A percentile compares a stretch with the other conserved stretches of the same genome.
Conservation (phyloP, 2,797 vertebrate genomes). For the Typhlichthys eigenmanni region DNA sequence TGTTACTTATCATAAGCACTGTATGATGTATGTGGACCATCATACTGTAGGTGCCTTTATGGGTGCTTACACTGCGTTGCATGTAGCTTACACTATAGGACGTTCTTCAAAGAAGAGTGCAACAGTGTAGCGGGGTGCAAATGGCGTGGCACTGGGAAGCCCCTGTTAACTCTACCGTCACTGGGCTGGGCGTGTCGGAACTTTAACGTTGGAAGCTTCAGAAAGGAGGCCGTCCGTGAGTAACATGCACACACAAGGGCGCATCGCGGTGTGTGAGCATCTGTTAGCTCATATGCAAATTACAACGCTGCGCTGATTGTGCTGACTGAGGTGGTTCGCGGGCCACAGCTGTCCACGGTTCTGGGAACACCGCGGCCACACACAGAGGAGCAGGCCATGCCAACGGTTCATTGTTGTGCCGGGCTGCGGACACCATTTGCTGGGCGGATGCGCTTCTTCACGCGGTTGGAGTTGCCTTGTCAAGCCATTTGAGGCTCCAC, state of each 20-base stretch:
- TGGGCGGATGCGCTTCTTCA: slow-evolving; percentile 6
- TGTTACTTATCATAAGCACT: too few relatives aligned
- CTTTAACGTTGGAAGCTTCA: slow-evolving; percentile 1
- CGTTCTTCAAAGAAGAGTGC: slow-evolving; percentile 21
- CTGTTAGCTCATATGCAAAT: slow-evolving; percentile 68
- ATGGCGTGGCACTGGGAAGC: not conserved
- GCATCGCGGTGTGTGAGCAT: slow-evolving; percentile 40
- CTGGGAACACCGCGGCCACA: slow-evolving; percentile 45
- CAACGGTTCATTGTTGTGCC: slow-evolving; percentile 29
- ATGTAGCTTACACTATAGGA: not conserved
- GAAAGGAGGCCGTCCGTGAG: slow-evolving; percentile 27
- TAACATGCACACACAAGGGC: slow-evolving; percentile 55
- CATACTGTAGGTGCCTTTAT: too few relatives aligned
- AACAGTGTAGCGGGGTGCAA: too few relatives aligned
- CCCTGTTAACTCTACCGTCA: too few relatives aligned
- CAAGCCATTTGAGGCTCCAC: slow-evolving; percentile 8
- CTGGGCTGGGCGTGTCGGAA: slow-evolving; percentile 1
- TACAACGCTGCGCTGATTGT: slow-evolving; percentile 50
- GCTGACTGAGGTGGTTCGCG: slow-evolving; percentile 46
- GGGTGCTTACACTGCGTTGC: too few relatives aligned
- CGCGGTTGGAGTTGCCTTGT: slow-evolving; percentile 10
- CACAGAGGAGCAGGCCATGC: slow-evolving; percentile 39
- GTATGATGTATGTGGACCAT: too few relatives aligned
- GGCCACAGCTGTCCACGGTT: slow-evolving; percentile 62
- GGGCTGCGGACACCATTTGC: slow-evolving; percentile 25